phyloP scores from a whole-genome alignment of 2,797 vertebrate species.

The Clarias platycephalus region DNA sequence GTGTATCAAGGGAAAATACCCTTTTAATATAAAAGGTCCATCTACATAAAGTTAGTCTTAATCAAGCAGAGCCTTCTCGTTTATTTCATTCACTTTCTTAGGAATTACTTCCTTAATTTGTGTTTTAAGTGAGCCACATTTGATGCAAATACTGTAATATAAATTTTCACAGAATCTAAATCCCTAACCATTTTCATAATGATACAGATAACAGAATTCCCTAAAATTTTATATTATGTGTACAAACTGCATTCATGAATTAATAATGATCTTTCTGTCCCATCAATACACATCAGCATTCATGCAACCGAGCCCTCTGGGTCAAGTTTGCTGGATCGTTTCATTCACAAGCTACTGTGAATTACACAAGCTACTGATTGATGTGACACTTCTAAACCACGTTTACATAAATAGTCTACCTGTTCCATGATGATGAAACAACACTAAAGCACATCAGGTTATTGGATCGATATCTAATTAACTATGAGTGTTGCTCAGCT shows the following conservation, averaged over 20 bases:
- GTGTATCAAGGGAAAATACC: not conserved
- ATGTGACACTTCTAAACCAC: not conserved
- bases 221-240: not conserved
- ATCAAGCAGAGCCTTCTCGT: not conserved
- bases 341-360: not conserved
- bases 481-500: not conserved
- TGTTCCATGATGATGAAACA: conserved; percentile 21
- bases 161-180: not conserved
- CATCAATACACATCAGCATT: not conserved
- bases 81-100: not conserved
- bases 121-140: not conserved
- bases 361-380: not conserved
- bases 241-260: not conserved
- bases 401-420: conserved; percentile 7
- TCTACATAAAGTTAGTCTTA: not conserved
- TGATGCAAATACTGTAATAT: not conserved
- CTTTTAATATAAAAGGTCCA: not conserved
- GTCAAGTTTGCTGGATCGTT: too few relatives aligned
- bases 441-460: conserved; percentile 22
- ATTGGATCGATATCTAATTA: conserved; percentile 26
- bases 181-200: too few relatives aligned
- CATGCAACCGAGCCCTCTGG: not conserved
- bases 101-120: not conserved
- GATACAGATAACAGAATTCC: not conserved
- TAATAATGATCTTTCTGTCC: not conserved